A percentile compares a stretch with the other conserved stretches of the same genome.
These are phyloP conservation scores for Aphelenchoides besseyi DNA, from an alignment of 1,140 invertebrate species.

Conservation along the genomic window DNA sequence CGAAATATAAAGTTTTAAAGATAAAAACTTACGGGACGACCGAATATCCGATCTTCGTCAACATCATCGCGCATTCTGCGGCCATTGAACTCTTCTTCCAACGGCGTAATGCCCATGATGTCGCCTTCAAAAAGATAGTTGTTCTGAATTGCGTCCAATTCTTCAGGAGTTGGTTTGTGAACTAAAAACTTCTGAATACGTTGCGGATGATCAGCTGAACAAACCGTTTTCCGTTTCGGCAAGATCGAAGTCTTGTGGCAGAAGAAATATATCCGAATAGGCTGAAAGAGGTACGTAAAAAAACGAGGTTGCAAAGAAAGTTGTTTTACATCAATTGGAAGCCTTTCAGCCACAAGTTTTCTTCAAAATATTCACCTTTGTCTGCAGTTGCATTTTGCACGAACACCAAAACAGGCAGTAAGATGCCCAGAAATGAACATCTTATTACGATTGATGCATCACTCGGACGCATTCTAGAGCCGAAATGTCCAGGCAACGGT, in stretches of 20 bases:
- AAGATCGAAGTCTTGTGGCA: conserved; percentile 60
- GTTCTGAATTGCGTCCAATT: conserved; percentile 61
- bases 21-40: conserved; percentile 37
- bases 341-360: too few relatives aligned
- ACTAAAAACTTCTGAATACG: conserved; percentile 46
- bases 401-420: too few relatives aligned
- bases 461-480: too few relatives aligned
- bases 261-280: conserved; percentile 35
- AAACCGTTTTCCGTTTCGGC: conserved; percentile 51
- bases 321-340: too few relatives aligned
- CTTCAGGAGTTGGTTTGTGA: conserved; percentile 44
- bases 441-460: not conserved
- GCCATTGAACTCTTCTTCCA: conserved; percentile 30
- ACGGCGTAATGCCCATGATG: conserved; percentile 53
- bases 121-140: conserved; percentile 60
- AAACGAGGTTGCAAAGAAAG: not conserved
- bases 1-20: not conserved
- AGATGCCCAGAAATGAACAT: too few relatives aligned
- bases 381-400: too few relatives aligned
- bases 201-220: too few relatives aligned
- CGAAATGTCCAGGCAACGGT: too few relatives aligned
- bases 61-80: conserved; percentile 15
- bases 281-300: too few relatives aligned
- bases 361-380: not conserved
- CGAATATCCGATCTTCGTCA: conserved; percentile 48